phyloP scores from a whole-genome alignment of 1,140 invertebrate genomes.

The Cydia fagiglandana region DNA sequence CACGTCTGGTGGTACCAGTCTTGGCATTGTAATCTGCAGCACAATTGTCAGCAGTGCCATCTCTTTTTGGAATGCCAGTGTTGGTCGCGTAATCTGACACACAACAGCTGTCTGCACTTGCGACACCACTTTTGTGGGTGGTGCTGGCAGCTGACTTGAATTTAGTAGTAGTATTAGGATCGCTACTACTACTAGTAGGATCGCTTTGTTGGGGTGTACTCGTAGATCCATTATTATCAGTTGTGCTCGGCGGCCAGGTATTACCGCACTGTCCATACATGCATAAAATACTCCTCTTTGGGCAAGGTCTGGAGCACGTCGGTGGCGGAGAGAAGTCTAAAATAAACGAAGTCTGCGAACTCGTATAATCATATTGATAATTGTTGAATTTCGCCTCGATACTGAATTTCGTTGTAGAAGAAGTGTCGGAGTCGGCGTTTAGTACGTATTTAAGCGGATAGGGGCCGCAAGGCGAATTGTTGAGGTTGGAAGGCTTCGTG shows the following conservation, averaged over 20 bases:
- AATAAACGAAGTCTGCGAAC: constrained; percentile 67
- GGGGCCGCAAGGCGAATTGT: constrained; percentile 65
- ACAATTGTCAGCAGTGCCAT: neutral
- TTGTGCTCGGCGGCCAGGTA: constrained; percentile 26
- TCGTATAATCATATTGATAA: constrained; percentile 70
- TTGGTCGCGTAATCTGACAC: too few species aligned
- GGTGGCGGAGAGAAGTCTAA: constrained; percentile 71
- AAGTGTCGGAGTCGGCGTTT: constrained; percentile 50
- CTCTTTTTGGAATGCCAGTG: too few species aligned
- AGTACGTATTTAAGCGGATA: constrained; percentile 71
- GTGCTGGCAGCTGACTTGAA: too few species aligned
- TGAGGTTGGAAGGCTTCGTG: constrained; percentile 66
- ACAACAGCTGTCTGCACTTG: neutral
- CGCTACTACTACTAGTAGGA: neutral
- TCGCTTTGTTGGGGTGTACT: neutral
- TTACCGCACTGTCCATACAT: constrained; percentile 37
- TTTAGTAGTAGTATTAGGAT: too few species aligned
- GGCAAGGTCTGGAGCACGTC: constrained; percentile 56
- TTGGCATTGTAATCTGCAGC: too few species aligned
- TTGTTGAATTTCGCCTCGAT: constrained; percentile 73
- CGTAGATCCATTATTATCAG: constrained; percentile 16
- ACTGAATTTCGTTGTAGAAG: constrained; percentile 51
- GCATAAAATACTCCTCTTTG: constrained; percentile 47
- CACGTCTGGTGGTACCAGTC: too few species aligned
- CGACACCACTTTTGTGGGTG: neutral